Percentiles rank a stretch among this genome's conserved stretches.
Evolutionary conservation across 2,797 vertebrate genomes (phyloP).

Genomic region (Cossypha dichroa): DNA sequence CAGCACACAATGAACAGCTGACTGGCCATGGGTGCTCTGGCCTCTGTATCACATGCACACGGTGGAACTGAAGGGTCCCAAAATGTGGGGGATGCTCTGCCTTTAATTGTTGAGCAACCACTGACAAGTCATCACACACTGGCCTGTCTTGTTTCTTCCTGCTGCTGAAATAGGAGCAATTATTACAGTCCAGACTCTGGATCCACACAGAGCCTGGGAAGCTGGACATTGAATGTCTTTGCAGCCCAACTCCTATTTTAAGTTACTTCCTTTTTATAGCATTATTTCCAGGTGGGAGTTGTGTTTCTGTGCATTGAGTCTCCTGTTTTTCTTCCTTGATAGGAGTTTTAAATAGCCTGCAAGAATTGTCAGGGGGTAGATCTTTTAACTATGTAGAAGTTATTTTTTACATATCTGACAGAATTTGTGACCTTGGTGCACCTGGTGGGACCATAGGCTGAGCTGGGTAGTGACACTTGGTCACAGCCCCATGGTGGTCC

Average conservation of each 20-base stretch:
- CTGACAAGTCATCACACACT: fast-evolving
- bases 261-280: constrained; percentile 53
- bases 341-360: constrained; percentile 58
- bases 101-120: not conserved
- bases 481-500: not conserved
- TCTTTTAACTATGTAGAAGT: not conserved
- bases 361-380: constrained; percentile 44
- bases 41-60: fast-evolving
- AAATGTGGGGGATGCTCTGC: not conserved
- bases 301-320: constrained; percentile 31
- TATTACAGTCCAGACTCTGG: not conserved
- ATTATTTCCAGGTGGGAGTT: constrained; percentile 55
- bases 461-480: not conserved
- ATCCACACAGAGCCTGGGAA: constrained; percentile 3
- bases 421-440: constrained; percentile 29
- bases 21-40: fast-evolving
- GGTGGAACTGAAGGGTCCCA: not conserved
- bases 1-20: not conserved
- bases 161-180: not conserved
- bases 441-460: fast-evolving
- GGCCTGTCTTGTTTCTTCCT: not conserved
- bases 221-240: not conserved
- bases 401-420: constrained; percentile 45
- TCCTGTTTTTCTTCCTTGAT: constrained; percentile 57
- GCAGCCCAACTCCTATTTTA: constrained; percentile 57